phyloP scores from a whole-genome alignment of 2,888 invertebrate species.

The Drosophila cracens region DNA sequence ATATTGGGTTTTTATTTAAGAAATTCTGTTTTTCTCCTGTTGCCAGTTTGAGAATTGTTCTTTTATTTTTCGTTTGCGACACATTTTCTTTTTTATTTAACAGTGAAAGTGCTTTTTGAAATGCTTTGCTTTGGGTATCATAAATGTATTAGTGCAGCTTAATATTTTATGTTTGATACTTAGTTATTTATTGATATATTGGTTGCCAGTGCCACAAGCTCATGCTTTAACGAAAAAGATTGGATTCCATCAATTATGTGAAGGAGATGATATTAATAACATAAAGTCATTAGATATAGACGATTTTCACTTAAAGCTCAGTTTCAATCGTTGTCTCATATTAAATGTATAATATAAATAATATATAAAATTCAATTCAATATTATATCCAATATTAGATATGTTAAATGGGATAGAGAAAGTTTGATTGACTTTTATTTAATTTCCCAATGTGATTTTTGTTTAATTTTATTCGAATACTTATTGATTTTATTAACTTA shows the following conservation, averaged over 20 bases:
- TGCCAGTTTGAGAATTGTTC: not conserved
- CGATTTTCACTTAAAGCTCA: not conserved
- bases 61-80: not conserved
- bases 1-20: conserved; percentile 1
- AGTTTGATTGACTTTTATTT: not conserved
- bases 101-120: not conserved
- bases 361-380: not conserved
- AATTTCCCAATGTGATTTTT: not conserved
- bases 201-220: not conserved
- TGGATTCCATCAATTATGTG: not conserved
- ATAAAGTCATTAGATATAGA: not conserved
- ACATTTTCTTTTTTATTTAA: not conserved
- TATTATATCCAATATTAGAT: not conserved
- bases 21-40: not conserved
- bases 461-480: not conserved
- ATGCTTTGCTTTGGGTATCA: not conserved
- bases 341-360: not conserved
- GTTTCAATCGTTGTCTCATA: not conserved
- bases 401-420: not conserved
- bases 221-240: not conserved
- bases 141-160: not conserved
- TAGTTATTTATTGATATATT: not conserved
- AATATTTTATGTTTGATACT: not conserved
- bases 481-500: not conserved
- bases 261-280: not conserved